Evolutionary conservation across 1,140 invertebrate species (phyloP).

Genomic region (Lepidurus arcticus): DNA sequence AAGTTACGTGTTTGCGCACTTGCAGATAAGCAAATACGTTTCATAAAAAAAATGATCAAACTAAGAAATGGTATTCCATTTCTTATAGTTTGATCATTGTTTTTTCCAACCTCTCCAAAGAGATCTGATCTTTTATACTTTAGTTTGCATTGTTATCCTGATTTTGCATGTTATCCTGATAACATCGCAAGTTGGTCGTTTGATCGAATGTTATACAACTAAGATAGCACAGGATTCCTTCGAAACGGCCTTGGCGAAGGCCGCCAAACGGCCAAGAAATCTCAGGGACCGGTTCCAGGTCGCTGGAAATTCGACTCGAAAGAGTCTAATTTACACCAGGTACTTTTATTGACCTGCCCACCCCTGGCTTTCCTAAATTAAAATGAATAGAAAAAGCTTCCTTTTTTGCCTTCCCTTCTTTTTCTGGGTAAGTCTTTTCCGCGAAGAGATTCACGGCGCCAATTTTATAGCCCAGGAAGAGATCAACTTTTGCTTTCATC

Average conservation of each 20-base stretch:
- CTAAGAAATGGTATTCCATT: background rate
- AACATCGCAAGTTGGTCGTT: no score
- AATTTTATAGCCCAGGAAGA: background rate
- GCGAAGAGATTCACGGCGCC: background rate
- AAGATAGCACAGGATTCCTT: background rate
- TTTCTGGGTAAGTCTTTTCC: background rate
- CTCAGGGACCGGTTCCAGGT: background rate
- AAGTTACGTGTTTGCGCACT: no score
- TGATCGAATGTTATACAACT: no score
- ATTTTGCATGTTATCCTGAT: no score
- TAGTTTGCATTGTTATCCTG: no score
- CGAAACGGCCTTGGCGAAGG: slow-evolving; percentile 7
- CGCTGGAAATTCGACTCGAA: slow-evolving; percentile 10
- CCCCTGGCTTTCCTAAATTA: slow-evolving; percentile 14
- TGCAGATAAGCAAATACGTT: no score
- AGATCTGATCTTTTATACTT: no score
- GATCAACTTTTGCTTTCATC: slow-evolving; percentile 6
- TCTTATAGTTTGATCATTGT: background rate
- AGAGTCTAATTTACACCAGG: slow-evolving; percentile 17
- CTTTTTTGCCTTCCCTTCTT: background rate
- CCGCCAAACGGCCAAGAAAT: background rate
- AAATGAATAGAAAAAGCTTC: background rate
- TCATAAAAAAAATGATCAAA: background rate
- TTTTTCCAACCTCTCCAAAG: background rate
- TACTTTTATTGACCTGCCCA: slow-evolving; percentile 14